phyloP scores from a whole-genome alignment of 2,888 invertebrate species.

The Trachelus iudaicus region DNA sequence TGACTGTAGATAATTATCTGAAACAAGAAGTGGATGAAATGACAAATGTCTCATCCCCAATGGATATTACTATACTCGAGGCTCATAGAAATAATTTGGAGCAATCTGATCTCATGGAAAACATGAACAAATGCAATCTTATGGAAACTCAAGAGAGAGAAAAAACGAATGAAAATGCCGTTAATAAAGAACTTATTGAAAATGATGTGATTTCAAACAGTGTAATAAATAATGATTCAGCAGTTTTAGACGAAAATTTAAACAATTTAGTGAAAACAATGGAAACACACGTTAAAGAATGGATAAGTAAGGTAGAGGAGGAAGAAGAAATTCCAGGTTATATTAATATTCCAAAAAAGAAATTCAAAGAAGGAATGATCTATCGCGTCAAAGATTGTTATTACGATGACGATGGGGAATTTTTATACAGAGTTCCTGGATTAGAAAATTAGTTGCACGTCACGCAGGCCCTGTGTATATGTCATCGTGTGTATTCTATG shows the following conservation, averaged over 20 bases:
- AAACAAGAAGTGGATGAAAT: conserved; percentile 31
- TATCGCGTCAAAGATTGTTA: conserved; percentile 84
- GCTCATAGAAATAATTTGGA: conserved; percentile 23
- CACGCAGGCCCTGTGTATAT: too few relatives aligned
- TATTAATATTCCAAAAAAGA: conserved; percentile 77
- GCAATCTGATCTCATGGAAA: conserved; percentile 18
- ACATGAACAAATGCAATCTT: conserved; percentile 9
- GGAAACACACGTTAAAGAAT: conserved; percentile 51
- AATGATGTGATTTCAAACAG: background rate
- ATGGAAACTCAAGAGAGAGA: background rate
- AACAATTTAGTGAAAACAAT: background rate
- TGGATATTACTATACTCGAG: conserved; percentile 41
- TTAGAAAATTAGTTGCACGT: conserved; percentile 19
- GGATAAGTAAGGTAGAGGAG: conserved; percentile 53
- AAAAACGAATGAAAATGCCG: conserved; percentile 7
- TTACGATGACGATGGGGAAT: conserved; percentile 83
- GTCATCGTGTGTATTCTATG: too few relatives aligned
- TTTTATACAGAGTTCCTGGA: conserved; percentile 79
- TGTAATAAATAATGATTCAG: background rate
- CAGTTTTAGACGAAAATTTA: background rate
- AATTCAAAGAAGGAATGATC: conserved; percentile 73
- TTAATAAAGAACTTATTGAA: background rate
- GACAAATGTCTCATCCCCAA: conserved; percentile 23
- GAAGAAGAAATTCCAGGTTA: conserved; percentile 68
- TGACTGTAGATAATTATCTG: conserved; percentile 52